These are phyloP conservation scores for Globodera ellingtonae DNA, from an alignment of 1,140 invertebrate species.

Conservation along the genomic window DNA sequence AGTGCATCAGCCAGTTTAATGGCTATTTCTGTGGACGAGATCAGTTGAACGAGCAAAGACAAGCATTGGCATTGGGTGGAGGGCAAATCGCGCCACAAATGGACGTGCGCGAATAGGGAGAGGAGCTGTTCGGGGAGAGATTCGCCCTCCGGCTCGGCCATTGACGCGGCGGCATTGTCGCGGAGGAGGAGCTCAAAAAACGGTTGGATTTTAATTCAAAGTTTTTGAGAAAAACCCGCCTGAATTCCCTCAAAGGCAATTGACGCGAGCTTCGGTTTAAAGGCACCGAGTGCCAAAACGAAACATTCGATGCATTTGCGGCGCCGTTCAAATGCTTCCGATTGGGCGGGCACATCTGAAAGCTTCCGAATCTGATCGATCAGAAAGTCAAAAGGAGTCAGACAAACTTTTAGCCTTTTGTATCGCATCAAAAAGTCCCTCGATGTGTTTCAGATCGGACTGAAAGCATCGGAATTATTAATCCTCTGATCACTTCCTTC, in stretches of 20 bases:
- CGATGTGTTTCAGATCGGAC: slow-evolving; percentile 17
- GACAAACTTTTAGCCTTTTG: slow-evolving; percentile 25
- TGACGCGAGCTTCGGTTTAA: slow-evolving; percentile 8
- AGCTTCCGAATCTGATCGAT: neutral
- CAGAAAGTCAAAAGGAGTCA: neutral
- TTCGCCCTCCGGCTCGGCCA: slow-evolving; percentile 6
- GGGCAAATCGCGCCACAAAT: slow-evolving; percentile 6
- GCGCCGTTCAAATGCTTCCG: neutral
- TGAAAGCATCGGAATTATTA: neutral
- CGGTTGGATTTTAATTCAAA: neutral
- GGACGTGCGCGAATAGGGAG: slow-evolving; percentile 7
- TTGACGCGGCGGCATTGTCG: neutral
- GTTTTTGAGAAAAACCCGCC: neutral
- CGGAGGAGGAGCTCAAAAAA: slow-evolving; percentile 1
- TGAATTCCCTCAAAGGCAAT: slow-evolving; percentile 25
- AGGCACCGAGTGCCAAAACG: slow-evolving; percentile 6
- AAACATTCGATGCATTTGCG: slow-evolving; percentile 27
- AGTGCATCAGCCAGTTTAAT: slow-evolving; percentile 8
- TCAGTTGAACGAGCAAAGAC: slow-evolving; percentile 16
- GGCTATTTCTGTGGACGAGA: slow-evolving; percentile 22
- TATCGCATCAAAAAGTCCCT: slow-evolving; percentile 24
- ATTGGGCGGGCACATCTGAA: slow-evolving; percentile 4
- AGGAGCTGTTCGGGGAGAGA: slow-evolving; percentile 8
- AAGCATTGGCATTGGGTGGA: slow-evolving; percentile 19
- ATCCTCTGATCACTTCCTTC: neutral